Base-by-base conservation (phyloP, 2,797 vertebrate species). In the Acipenser oxyrinchus region DNA sequence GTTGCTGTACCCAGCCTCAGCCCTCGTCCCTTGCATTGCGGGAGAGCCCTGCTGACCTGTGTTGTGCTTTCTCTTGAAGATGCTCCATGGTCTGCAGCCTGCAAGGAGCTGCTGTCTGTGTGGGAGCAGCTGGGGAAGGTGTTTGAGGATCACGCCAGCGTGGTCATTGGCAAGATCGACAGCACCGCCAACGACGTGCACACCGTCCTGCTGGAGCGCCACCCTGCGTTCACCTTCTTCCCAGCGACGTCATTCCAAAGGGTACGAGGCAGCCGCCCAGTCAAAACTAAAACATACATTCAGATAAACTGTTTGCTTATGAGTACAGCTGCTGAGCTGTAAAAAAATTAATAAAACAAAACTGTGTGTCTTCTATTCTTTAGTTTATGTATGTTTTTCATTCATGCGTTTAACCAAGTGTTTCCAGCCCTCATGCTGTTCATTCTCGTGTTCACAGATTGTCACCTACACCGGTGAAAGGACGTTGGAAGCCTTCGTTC, bases 171-270 rank as follows among this genome's bases (percentile, higher is more conserved):
- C 6, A 94, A 88, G 75, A 90, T 93, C 0, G 94, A 98, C 4
- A 79, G 91, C 49, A 94, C 89, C 0, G 90, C 93, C 48, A 98
- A 98, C 0, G 92, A 98, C 58, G 74, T 95, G 70, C 79, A 92
- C 75, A 69, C 91, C 5, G 71, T 79, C 0, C 73, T 77, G 48
- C 11, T 78, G 60, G 87, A 83, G 4, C 63, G 71, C 0, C 91
- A 90, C 10, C 95, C 90, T 0, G 84, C 89, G 6, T 88, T 98
- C 75, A 90, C 84, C 9, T 83, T 94, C 66, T 97, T 96, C 18
- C 95, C 94, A 18, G 88, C 91, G 0, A 74, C 92, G 7, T 68
- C 88, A 0, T 69, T 81, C 0, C 81, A 83, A 67, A 82, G 86
- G 83, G 94, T 96, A 37, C 23, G 23, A 37, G 23, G 23, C 2